Conservation (phyloP, 1,140 invertebrate species). For the Eriosoma lanigerum region DNA sequence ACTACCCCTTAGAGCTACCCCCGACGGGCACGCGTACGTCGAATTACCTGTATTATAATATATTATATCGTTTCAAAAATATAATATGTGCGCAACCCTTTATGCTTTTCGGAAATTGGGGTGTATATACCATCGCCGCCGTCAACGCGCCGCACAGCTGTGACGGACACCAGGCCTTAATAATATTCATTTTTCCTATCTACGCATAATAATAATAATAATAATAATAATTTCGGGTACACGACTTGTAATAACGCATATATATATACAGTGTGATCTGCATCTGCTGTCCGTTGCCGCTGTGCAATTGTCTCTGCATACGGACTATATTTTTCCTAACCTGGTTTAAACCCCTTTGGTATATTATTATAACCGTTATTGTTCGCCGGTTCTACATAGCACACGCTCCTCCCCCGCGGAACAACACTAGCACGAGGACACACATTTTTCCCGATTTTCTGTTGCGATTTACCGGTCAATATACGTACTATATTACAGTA, state of each 20-base stretch:
- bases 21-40: conserved; percentile 38
- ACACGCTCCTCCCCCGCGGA: too few relatives aligned
- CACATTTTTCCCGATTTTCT: background rate
- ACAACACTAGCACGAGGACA: too few relatives aligned
- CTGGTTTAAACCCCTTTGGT: background rate
- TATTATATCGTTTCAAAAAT: background rate
- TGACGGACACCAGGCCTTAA: conserved; percentile 50
- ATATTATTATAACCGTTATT: too few relatives aligned
- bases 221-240: background rate
- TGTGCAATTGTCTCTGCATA: background rate
- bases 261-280: background rate
- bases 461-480: background rate
- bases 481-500: background rate
- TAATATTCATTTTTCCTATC: conserved; percentile 50
- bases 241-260: background rate
- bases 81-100: conserved; percentile 34
- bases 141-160: conserved; percentile 33
- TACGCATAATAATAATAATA: background rate
- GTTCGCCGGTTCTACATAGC: too few relatives aligned
- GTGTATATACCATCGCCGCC: conserved; percentile 9
- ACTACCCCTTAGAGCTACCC: background rate
- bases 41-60: conserved; percentile 25
- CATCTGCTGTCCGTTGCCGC: conserved; percentile 30
- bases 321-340: conserved; percentile 17
- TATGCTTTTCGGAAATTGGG: conserved; percentile 43